Evolutionary conservation across 2,888 invertebrate species (phyloP), one percentile per base, ranked within the genome.

Genomic region (Elmis aenea): DNA sequence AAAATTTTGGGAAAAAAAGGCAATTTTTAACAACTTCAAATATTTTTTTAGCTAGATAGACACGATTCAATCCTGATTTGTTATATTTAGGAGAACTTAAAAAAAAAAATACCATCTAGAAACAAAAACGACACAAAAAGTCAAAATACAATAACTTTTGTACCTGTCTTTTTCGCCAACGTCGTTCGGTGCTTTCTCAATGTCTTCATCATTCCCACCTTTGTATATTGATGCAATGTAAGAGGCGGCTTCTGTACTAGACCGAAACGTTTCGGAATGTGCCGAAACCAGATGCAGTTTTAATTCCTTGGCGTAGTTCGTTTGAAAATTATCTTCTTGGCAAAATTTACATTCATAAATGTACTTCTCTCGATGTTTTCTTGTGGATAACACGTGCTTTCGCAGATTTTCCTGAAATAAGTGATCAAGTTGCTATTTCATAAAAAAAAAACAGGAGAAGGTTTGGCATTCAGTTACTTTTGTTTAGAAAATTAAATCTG

Each of bases 351-450:
- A 93, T 39, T 83, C 79, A 66, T 92, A 93, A 23, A 93, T 74
- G 38, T 70, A 79, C 56, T 83, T 76, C 1, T 86, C 88, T 0
- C 77, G 76, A 68, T 93, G 93, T 31, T 83, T 80, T 34, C 77
- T 81, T 5, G 87, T 87, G 18, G 79, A 79, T 1, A 89, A 68
- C 2, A 90, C 81, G 67, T 93, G 93, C 58, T 92, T 91, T 3
- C 92, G 77, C 6, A 93, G 75, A 63, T 92, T 93, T 62, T 91
- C 92, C 83, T 87, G 66, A 11, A 67, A 64, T 6, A 18, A 6
- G 18, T 18, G n/a, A n/a, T n/a, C n/a, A n/a, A n/a, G n/a, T n/a
- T n/a, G n/a, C n/a, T n/a, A n/a, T n/a, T n/a, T n/a, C n/a, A n/a
- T n/a, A n/a, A n/a, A n/a, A n/a, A n/a, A n/a, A n/a, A n/a, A n/a